phyloP scores from a whole-genome alignment of 2,797 vertebrate species.

The Channa striata region DNA sequence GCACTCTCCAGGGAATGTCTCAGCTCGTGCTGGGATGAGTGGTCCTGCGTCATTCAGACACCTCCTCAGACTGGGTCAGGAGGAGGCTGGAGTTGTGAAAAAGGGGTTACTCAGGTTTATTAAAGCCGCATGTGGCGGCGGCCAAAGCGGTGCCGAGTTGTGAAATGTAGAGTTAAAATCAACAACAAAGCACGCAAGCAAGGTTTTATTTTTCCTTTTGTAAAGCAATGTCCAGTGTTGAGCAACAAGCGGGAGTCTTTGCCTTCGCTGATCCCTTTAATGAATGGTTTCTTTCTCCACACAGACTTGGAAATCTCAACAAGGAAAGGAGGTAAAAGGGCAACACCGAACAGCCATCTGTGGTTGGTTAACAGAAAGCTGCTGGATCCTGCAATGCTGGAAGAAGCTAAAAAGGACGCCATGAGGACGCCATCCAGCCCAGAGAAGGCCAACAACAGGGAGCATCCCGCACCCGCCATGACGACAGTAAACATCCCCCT shows the following conservation, averaged over 20 bases:
- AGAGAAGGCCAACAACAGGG: slow-evolving; percentile 85
- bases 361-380: slow-evolving; percentile 43
- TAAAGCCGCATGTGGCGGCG: slow-evolving; percentile 40
- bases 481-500: slow-evolving; percentile 79
- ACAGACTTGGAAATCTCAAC: slow-evolving; percentile 53
- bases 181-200: slow-evolving; percentile 52
- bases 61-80: slow-evolving; percentile 51
- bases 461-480: slow-evolving; percentile 64
- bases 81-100: slow-evolving; percentile 51
- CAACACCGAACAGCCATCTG: slow-evolving; percentile 42
- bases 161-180: slow-evolving; percentile 57
- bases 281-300: slow-evolving; percentile 20
- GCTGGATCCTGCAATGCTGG: slow-evolving; percentile 85
- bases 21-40: slow-evolving; percentile 73
- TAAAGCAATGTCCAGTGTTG: slow-evolving; percentile 37
- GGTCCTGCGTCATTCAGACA: slow-evolving; percentile 77
- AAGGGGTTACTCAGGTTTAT: slow-evolving; percentile 54
- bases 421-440: slow-evolving; percentile 83
- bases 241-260: slow-evolving; percentile 35
- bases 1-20: slow-evolving; percentile 83
- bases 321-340: slow-evolving; percentile 37
- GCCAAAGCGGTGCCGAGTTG: slow-evolving; percentile 32
- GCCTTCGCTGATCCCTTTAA: slow-evolving; percentile 6
- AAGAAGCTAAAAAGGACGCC: slow-evolving; percentile 87
- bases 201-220: not conserved